These are phyloP conservation scores for Platichthys stellatus DNA, from an alignment of 2,113 vertebrate genomes.

Conservation along the genomic window DNA sequence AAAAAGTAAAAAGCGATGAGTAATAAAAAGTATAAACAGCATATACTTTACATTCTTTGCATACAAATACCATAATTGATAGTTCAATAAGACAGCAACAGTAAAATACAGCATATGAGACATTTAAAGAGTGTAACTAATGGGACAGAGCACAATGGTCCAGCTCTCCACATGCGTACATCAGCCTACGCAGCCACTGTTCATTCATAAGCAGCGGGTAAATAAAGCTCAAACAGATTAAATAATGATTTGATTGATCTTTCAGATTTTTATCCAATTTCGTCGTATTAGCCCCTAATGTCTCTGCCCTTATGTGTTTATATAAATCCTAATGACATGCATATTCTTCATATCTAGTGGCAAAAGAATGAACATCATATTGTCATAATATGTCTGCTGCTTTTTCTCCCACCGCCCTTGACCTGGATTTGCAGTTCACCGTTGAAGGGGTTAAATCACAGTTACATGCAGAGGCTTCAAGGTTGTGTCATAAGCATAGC, in stretches of 20 bases:
- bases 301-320: too few relatives aligned
- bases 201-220: not conserved
- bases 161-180: not conserved
- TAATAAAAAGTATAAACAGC: too few relatives aligned
- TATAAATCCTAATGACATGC: not conserved
- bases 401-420: too few relatives aligned
- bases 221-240: not conserved
- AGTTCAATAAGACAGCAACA: not conserved
- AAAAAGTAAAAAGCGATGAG: too few relatives aligned
- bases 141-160: not conserved
- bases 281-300: not conserved
- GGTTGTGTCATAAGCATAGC: not conserved
- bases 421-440: too few relatives aligned
- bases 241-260: not conserved
- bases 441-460: too few relatives aligned
- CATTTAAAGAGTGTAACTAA: not conserved
- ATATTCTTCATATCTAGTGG: not conserved
- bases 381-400: too few relatives aligned
- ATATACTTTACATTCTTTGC: too few relatives aligned
- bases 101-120: not conserved
- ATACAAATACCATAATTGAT: not conserved
- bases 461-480: too few relatives aligned
- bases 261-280: not conserved
- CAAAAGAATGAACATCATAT: not conserved
- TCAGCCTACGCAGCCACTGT: not conserved